phyloP scores from a whole-genome alignment of 1,140 invertebrate genomes.

The Scaptodrosophila lebanonensis region DNA sequence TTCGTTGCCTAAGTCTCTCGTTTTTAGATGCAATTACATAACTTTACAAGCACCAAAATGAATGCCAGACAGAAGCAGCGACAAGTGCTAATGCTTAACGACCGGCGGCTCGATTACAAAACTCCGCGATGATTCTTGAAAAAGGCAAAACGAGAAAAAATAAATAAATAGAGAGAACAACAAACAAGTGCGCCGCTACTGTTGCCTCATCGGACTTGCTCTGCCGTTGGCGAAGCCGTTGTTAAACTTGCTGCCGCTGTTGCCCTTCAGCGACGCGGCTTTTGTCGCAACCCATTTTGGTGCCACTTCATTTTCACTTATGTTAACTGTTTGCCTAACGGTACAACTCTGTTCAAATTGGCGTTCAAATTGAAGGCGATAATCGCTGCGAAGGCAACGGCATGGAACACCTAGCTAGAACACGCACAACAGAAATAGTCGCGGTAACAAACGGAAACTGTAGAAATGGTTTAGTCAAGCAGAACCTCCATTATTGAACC shows the following conservation, averaged over 20 bases:
- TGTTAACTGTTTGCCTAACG: constrained; percentile 70
- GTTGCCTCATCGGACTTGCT: too few relatives aligned
- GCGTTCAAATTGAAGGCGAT: constrained; percentile 73
- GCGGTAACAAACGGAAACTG: constrained; percentile 53
- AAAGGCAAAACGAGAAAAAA: constrained; percentile 24
- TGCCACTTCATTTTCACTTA: constrained; percentile 74
- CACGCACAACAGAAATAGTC: not conserved
- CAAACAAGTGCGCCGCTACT: constrained; percentile 49
- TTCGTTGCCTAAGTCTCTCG: constrained; percentile 44
- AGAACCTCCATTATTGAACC: too few relatives aligned
- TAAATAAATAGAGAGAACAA: constrained; percentile 21
- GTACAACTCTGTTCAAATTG: constrained; percentile 58
- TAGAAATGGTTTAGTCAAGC: constrained; percentile 18
- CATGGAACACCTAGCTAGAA: not conserved
- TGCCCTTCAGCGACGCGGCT: constrained; percentile 44
- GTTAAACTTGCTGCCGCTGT: constrained; percentile 9
- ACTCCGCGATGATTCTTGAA: constrained; percentile 28
- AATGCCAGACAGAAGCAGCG: not conserved
- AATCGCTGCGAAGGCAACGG: constrained; percentile 49
- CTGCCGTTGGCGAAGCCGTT: too few relatives aligned
- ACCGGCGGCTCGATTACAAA: constrained; percentile 18
- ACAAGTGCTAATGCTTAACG: constrained; percentile 10
- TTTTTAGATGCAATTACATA: constrained; percentile 55
- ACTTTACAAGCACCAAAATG: constrained; percentile 40
- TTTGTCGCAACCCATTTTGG: constrained; percentile 41